phyloP scores from a whole-genome alignment of 2,888 invertebrate species.

The Hoplodrina ambigua region DNA sequence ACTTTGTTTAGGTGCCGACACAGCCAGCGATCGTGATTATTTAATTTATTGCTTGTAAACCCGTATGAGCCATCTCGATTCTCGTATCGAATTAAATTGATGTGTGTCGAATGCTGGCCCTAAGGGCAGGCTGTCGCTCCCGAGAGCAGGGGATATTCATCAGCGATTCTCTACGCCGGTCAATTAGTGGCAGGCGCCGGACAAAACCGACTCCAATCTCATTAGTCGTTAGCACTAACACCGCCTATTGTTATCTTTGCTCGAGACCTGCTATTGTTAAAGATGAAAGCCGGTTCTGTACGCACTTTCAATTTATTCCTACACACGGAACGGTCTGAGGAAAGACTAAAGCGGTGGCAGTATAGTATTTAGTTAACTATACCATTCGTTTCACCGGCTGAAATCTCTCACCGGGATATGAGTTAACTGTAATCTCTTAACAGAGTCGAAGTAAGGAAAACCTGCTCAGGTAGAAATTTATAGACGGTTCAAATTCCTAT shows the following conservation, averaged over 20 bases:
- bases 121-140: slow-evolving; percentile 71
- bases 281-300: slow-evolving; percentile 57
- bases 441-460: not conserved
- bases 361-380: too few species aligned
- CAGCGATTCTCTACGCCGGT: slow-evolving; percentile 83
- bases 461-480: not conserved
- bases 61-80: slow-evolving; percentile 71
- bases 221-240: slow-evolving; percentile 71
- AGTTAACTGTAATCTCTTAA: too few species aligned
- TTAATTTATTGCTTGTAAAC: slow-evolving; percentile 45
- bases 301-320: slow-evolving; percentile 58
- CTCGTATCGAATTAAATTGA: slow-evolving; percentile 75
- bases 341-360: not conserved
- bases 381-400: not conserved
- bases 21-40: slow-evolving; percentile 27
- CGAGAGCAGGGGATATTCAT: slow-evolving; percentile 79
- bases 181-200: slow-evolving; percentile 81
- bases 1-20: slow-evolving; percentile 17
- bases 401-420: too few species aligned
- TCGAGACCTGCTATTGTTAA: slow-evolving; percentile 71
- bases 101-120: slow-evolving; percentile 78
- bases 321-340: slow-evolving; percentile 27
- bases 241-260: slow-evolving; percentile 71
- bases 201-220: slow-evolving; percentile 71
- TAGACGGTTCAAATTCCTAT: not conserved